Conservation (phyloP, 2,113 vertebrate genomes). For the Elachura formosa region DNA sequence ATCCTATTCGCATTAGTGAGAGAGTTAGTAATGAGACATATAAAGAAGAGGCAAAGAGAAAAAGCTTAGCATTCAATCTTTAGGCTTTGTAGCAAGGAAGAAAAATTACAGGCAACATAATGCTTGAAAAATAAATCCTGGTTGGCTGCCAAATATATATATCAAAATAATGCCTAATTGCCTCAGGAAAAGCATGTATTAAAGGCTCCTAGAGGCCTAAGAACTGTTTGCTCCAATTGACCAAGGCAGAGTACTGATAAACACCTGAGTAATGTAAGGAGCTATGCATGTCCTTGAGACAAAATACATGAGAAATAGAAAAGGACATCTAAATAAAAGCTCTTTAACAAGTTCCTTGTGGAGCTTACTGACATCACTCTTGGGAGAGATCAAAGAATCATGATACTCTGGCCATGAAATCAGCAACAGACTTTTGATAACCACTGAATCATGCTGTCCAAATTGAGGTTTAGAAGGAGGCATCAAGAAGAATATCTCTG, state of each 20-base stretch:
- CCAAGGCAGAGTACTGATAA: background rate
- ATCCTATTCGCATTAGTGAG: background rate
- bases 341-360: background rate
- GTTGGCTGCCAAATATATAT: background rate
- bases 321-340: background rate
- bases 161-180: constrained; percentile 31
- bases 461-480: background rate
- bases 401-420: background rate
- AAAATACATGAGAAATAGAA: background rate
- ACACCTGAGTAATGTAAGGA: background rate
- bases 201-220: background rate
- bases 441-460: background rate
- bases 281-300: background rate
- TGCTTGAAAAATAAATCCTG: background rate
- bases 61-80: background rate
- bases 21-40: background rate
- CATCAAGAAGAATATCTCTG: background rate
- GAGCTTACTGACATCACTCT: background rate
- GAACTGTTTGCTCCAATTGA: background rate
- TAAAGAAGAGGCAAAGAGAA: background rate
- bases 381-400: background rate
- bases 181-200: constrained; percentile 13
- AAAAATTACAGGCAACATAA: background rate
- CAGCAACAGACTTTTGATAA: background rate
- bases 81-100: background rate